A percentile compares a stretch with the other conserved stretches of the same genome.
Conservation (phyloP, 2,797 vertebrate species). For the Sebastes ruberrimus region DNA sequence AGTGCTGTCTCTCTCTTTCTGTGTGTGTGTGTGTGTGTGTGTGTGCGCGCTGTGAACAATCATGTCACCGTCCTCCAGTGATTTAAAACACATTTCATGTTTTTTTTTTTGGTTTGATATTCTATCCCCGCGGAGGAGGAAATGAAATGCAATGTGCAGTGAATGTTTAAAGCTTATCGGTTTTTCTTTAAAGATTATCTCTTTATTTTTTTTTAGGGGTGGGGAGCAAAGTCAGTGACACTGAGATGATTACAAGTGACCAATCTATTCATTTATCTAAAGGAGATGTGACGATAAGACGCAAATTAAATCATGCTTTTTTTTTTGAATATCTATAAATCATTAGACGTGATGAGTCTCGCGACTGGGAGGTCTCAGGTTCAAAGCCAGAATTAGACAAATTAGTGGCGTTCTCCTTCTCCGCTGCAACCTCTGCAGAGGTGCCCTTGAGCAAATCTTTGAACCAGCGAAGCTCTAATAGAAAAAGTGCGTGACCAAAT, state of each 20-base stretch:
- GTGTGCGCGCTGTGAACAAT: constrained; percentile 41
- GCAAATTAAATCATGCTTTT: constrained; percentile 35
- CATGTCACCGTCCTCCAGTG: constrained; percentile 61
- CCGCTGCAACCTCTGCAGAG: neutral
- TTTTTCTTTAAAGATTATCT: constrained; percentile 40
- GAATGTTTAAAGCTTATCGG: constrained; percentile 47
- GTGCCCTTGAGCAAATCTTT: neutral
- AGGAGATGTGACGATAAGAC: constrained; percentile 15
- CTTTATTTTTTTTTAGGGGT: neutral
- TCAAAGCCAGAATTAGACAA: neutral
- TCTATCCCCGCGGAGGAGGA: constrained; percentile 52
- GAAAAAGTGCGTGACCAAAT: neutral
- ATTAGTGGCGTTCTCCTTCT: neutral
- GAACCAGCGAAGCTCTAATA: neutral
- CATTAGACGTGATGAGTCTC: neutral
- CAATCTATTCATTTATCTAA: constrained; percentile 46
- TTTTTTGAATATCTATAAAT: constrained; percentile 6
- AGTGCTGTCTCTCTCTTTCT: constrained; percentile 31
- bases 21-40: neutral
- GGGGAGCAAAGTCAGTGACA: neutral
- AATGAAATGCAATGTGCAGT: constrained; percentile 53
- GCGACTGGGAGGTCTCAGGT: neutral
- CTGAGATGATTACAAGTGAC: constrained; percentile 31
- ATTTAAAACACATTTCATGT: constrained; percentile 71
- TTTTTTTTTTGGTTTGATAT: constrained; percentile 60